Evolutionary conservation across 2,888 invertebrate genomes (phyloP), one percentile per base, ranked within the genome.

Genomic region (Anaspis maculata): DNA sequence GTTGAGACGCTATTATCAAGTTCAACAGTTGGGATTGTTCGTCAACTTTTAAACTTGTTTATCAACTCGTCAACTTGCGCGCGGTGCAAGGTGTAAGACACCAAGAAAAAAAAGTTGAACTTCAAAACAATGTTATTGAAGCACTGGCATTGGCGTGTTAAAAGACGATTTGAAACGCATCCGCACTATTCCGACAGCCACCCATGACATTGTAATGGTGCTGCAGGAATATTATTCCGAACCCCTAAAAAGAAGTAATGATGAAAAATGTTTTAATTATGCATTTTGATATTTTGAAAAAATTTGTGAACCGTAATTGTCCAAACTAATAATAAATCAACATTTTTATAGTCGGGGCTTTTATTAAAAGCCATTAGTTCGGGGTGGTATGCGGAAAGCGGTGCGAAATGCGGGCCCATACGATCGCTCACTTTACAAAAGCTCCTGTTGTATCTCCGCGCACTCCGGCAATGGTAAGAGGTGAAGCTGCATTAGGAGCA

Each of bases 281-380:
- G 52, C 58, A 57, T 58, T 59, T 56, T 53, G 54, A 54, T 16
- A 30, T 27, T 28, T 57, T 45, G 54, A 47, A 59, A 60, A 62
- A 62, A 62, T 62, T 62, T 62, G 62, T 54, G 58, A 61, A 59
- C 57, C 56, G 57, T 63, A 62, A 63, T 62, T 58, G 57, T 54
- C 59, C 57, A 57, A 59, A 61, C 60, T 59, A 57, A 57, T 57
- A 62, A 64, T 66, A 66, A 65, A 66, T 65, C 64, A 66, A 61
- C 61, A 65, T 62, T 65, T 65, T 65, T 65, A 64, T 65, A 61
- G 64, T 61, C 61, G 52, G 41, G n/a, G 61, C 62, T 64, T 64
- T 66, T 66, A 66, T 66, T 65, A 66, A 64, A 63, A 65, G 61
- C 64, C 64, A 65, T 65, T 66, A 64, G 63, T 64, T 63, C 61